Percentiles rank a stretch among this genome's conserved stretches.
Conservation (phyloP, 2,888 invertebrate species). For the Nomada ferruginata region DNA sequence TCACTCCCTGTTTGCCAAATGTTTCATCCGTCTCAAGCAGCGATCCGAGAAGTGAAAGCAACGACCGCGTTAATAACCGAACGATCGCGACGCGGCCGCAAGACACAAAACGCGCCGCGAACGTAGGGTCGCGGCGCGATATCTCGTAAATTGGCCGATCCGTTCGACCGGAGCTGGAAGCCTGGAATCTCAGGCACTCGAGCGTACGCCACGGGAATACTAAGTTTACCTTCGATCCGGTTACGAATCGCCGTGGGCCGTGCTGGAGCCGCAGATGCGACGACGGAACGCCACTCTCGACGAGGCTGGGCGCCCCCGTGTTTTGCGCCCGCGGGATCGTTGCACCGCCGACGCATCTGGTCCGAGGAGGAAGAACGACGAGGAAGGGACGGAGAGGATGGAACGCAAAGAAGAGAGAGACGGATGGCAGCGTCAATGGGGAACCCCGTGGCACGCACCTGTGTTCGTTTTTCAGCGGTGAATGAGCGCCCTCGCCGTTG, state of each 20-base stretch:
- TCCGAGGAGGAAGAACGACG: slow-evolving; percentile 8
- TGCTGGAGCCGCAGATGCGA: slow-evolving; percentile 50
- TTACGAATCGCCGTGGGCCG: slow-evolving; percentile 45
- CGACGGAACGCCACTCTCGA: slow-evolving; percentile 13
- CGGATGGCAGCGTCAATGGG: slow-evolving; percentile 63
- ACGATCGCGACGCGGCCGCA: neutral
- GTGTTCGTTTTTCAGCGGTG: slow-evolving; percentile 71
- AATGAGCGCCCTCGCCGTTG: slow-evolving; percentile 59
- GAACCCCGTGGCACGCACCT: slow-evolving; percentile 68
- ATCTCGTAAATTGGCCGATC: slow-evolving; percentile 45
- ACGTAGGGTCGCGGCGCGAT: neutral
- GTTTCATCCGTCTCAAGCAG: neutral
- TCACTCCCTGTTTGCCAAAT: neutral
- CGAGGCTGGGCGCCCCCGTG: slow-evolving; percentile 47
- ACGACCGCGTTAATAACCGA: slow-evolving; percentile 20
- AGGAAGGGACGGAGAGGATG: slow-evolving; percentile 33
- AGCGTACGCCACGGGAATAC: slow-evolving; percentile 43
- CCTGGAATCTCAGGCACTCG: slow-evolving; percentile 49
- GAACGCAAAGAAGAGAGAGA: slow-evolving; percentile 18
- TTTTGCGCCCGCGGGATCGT: slow-evolving; percentile 64
- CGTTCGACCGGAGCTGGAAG: slow-evolving; percentile 18
- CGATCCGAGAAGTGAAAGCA: slow-evolving; percentile 39
- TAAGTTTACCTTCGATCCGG: slow-evolving; percentile 58
- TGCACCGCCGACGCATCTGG: slow-evolving; percentile 67
- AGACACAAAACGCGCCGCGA: slow-evolving; percentile 25